phyloP scores from a whole-genome alignment of 2,797 vertebrate species.

The Chiloscyllium punctatum region DNA sequence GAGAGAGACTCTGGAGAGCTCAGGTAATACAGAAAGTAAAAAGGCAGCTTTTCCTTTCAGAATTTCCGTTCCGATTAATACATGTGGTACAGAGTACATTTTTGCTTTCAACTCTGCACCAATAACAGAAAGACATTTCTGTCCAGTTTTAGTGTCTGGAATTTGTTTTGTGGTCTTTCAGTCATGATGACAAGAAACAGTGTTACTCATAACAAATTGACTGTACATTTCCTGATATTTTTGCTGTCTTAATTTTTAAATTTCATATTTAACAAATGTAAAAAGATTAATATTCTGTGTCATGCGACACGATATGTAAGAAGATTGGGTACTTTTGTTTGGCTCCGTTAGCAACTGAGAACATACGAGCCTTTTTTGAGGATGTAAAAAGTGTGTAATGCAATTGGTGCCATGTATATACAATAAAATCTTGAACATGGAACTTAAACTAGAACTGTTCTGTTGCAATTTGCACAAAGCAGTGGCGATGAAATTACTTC shows the following conservation, averaged over 20 bases:
- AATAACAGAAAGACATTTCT: neutral
- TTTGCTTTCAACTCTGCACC: neutral
- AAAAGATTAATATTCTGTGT: conserved; percentile 28
- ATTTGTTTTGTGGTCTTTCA: neutral
- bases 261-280: conserved; percentile 32
- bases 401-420: conserved; percentile 33
- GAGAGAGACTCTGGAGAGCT: neutral
- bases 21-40: neutral
- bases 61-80: neutral
- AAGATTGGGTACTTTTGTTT: conserved; percentile 6
- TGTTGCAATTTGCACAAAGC: neutral
- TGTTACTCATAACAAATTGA: neutral
- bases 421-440: conserved; percentile 35
- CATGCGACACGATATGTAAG: conserved; percentile 11
- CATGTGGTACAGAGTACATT: no score
- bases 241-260: conserved; percentile 35
- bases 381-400: conserved; percentile 35
- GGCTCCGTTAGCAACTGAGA: conserved; percentile 15
- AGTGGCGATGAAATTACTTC: neutral
- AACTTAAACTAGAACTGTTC: neutral
- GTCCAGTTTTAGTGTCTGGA: neutral
- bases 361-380: conserved; percentile 13
- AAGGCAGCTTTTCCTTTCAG: conserved; percentile 13
- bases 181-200: neutral
- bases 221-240: conserved; percentile 9